phyloP scores from a whole-genome alignment of 2,797 vertebrate genomes.

The Rhinella marina region DNA sequence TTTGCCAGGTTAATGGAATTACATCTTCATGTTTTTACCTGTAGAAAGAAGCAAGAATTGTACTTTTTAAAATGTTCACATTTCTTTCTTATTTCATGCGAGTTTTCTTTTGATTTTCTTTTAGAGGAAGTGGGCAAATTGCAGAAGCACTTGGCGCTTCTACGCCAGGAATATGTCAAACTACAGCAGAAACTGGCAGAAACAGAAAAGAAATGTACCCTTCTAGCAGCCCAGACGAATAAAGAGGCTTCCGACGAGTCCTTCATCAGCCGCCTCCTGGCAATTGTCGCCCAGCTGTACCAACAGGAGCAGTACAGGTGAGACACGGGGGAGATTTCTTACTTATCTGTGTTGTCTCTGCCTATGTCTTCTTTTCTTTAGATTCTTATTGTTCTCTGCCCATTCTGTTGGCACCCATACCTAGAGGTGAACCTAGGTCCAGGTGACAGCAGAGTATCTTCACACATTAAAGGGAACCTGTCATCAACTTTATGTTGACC shows the following conservation, averaged over 20 bases:
- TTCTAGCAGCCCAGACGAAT: slow-evolving; percentile 85
- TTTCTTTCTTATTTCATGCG: not conserved
- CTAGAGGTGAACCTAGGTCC: too few relatives aligned
- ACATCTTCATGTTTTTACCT: not conserved
- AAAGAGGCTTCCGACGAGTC: slow-evolving; percentile 81
- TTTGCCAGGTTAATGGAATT: not conserved
- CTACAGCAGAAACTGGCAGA: slow-evolving; percentile 96
- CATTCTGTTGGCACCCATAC: too few relatives aligned
- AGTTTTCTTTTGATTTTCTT: not conserved
- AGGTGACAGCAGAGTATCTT: too few relatives aligned
- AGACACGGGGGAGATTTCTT: slow-evolving; percentile 5
- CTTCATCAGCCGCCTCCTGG: slow-evolving; percentile 91
- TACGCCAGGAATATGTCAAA: slow-evolving; percentile 98
- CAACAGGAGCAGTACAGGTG: slow-evolving; percentile 96
- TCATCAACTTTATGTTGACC: too few relatives aligned
- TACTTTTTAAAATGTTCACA: not conserved
- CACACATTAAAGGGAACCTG: too few relatives aligned
- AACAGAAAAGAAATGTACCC: slow-evolving; percentile 87
- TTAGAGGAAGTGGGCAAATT: slow-evolving; percentile 97
- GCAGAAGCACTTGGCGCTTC: slow-evolving; percentile 96
- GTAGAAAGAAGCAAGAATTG: not conserved
- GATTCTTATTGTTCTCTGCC: too few relatives aligned
- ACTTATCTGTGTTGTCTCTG: not conserved
- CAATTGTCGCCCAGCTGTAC: slow-evolving; percentile 89
- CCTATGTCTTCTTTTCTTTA: too few relatives aligned